phyloP scores from a whole-genome alignment of 2,797 vertebrate species.

The Melanotaenia nigrans region DNA sequence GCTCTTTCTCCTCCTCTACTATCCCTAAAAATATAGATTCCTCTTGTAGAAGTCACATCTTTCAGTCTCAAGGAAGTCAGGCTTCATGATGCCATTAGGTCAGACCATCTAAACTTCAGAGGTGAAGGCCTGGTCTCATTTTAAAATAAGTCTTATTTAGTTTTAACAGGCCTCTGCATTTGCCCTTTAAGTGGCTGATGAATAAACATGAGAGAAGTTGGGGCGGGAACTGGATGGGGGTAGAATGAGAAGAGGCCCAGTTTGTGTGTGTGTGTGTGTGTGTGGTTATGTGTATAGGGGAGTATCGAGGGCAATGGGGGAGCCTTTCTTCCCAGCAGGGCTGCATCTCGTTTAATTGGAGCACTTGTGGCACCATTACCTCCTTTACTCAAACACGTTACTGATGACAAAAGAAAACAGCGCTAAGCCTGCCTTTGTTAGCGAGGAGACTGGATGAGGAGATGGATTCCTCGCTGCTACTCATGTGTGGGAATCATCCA shows the following conservation, averaged over 20 bases:
- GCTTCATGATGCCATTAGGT: slow-evolving; percentile 45
- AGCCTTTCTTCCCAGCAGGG: slow-evolving; percentile 78
- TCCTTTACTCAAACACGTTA: slow-evolving; percentile 82
- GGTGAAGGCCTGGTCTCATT: slow-evolving; percentile 51
- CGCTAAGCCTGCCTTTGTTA: slow-evolving; percentile 79
- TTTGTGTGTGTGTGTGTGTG: slow-evolving; percentile 45
- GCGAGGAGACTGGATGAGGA: slow-evolving; percentile 56
- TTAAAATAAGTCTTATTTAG: slow-evolving; percentile 79
- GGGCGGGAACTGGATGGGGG: slow-evolving; percentile 69
- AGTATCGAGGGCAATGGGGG: slow-evolving; percentile 64
- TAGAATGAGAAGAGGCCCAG: slow-evolving; percentile 64
- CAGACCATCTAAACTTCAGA: slow-evolving; percentile 35
- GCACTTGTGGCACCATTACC: slow-evolving; percentile 82
- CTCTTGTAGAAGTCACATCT: slow-evolving; percentile 51
- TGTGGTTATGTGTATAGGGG: slow-evolving; percentile 13
- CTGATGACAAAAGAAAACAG: slow-evolving; percentile 82
- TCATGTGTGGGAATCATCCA: slow-evolving; percentile 77
- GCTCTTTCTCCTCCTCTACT: slow-evolving; percentile 18
- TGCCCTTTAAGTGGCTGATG: slow-evolving; percentile 82
- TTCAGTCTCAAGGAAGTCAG: slow-evolving; percentile 21
- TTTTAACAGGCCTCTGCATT: slow-evolving; percentile 79
- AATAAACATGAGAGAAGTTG: slow-evolving; percentile 84
- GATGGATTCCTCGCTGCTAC: slow-evolving; percentile 63
- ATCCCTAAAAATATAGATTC: slow-evolving; percentile 32
- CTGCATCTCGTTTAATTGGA: slow-evolving; percentile 82